These are phyloP conservation scores for Notiomystis cincta DNA, from an alignment of 2,113 vertebrate genomes.

Conservation along the genomic window DNA sequence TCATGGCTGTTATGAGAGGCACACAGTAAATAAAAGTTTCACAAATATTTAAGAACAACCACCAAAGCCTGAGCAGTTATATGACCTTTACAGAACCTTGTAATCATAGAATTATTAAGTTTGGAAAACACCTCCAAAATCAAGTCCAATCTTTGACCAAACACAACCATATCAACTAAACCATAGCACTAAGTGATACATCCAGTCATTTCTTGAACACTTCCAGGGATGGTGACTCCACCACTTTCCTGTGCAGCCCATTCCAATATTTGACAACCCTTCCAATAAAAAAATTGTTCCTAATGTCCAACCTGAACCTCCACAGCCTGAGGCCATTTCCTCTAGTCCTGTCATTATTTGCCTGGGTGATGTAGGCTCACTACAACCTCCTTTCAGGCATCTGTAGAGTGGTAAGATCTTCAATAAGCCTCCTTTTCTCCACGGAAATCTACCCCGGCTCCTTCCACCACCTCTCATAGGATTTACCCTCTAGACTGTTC, in stretches of 20 bases:
- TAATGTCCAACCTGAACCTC: background rate
- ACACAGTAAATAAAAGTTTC: background rate
- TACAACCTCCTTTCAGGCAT: background rate
- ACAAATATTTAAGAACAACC: background rate
- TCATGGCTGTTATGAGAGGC: background rate
- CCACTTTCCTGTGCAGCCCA: background rate
- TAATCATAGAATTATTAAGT: background rate
- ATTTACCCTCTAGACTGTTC: background rate
- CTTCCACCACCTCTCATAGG: background rate
- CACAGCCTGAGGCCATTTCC: background rate
- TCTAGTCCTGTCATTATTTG: background rate
- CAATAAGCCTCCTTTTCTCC: background rate
- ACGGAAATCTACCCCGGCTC: background rate
- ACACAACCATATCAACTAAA: background rate
- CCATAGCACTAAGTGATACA: accelerated
- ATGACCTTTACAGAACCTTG: accelerated
- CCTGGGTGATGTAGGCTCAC: background rate
- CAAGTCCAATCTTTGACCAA: background rate
- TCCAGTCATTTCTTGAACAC: background rate
- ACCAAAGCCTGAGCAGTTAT: accelerated
- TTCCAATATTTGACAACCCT: background rate
- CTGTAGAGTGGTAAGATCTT: too few species aligned
- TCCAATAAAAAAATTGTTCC: background rate
- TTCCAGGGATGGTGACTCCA: background rate
- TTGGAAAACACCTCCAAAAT: background rate